Base-by-base conservation (phyloP, 2,888 invertebrate species). In the Phalera bucephala region DNA sequence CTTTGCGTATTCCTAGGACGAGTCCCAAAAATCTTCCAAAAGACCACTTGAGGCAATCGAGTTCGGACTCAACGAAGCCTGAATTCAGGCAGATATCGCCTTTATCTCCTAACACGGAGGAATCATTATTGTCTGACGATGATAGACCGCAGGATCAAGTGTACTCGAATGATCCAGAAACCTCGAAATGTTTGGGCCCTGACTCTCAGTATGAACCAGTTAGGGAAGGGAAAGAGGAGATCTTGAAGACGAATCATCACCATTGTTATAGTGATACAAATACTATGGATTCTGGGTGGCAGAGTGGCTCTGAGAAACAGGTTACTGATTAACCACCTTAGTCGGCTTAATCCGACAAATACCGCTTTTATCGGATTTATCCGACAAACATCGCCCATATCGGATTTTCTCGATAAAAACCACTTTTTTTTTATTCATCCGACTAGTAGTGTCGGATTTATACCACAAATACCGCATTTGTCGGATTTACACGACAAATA, bases 261-360 rank as follows among this genome's bases (percentile, higher is more conserved):
- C 91, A 91, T 41, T 91, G 91, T 27, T 87, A 91, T 33, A 91
- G 90, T 47, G 91, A 91, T 29, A 91, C 91, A 0, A 91, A 91
- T 25, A 93, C 93, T 0, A 91, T 93, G 87, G 93, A 93, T 51
- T 92, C 93, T 0, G 93, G 93, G 0, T 93, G 94, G 93, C 93
- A 93, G 46, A 93, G 92, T 53, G 93, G 93, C 0, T 92, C 92
- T 0, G 93, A 93, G 45, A 92, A 91, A 67, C 91, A 91, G 38
- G 91, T 82, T n/a, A 90, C 90, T 23, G 90, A 90, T 51, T 85
- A 59, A 60, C 31, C 31, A 3, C 17, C 17, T n/a, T n/a, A 17
- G 17, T 17, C 32, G 20, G 26, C 20, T 35, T 14, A 19, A 22
- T 26, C 25, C 20, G 15, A 33, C 20, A 13, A 31, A 17, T 17